phyloP scores from a whole-genome alignment of 2,888 invertebrate species.

The Agrotis exclamationis region DNA sequence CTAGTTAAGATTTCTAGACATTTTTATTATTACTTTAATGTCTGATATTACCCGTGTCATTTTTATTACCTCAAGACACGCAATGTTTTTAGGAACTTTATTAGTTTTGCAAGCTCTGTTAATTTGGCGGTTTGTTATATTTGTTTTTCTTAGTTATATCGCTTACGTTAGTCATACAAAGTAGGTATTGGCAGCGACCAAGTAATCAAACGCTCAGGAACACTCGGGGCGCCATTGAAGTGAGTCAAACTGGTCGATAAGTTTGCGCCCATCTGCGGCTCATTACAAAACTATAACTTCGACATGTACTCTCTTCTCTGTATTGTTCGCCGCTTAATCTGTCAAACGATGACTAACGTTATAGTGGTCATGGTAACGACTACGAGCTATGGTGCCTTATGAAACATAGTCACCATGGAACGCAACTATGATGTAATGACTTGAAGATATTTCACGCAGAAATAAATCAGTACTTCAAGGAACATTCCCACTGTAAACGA shows the following conservation, averaged over 20 bases:
- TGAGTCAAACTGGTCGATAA: constrained; percentile 62
- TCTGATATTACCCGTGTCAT: constrained; percentile 21
- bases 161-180: constrained; percentile 35
- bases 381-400: constrained; percentile 5
- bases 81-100: constrained; percentile 11
- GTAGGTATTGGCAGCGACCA: constrained; percentile 55
- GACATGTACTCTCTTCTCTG: constrained; percentile 50
- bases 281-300: constrained; percentile 59
- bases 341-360: constrained; percentile 53
- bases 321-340: constrained; percentile 47
- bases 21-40: constrained; percentile 31
- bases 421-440: constrained; percentile 14
- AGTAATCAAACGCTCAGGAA: constrained; percentile 63
- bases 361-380: constrained; percentile 27
- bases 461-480: constrained; percentile 24
- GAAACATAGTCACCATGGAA: constrained; percentile 11
- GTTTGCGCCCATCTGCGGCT: constrained; percentile 58
- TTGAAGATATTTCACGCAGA: not conserved
- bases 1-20: constrained; percentile 30
- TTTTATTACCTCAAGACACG: constrained; percentile 21
- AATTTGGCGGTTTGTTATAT: not conserved
- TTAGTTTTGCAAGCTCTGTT: not conserved
- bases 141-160: constrained; percentile 22
- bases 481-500: constrained; percentile 7
- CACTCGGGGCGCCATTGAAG: constrained; percentile 58